A percentile compares a stretch with the other conserved stretches of the same genome.
Evolutionary conservation across 2,888 invertebrate species (phyloP).

Genomic region (Biston betularia): DNA sequence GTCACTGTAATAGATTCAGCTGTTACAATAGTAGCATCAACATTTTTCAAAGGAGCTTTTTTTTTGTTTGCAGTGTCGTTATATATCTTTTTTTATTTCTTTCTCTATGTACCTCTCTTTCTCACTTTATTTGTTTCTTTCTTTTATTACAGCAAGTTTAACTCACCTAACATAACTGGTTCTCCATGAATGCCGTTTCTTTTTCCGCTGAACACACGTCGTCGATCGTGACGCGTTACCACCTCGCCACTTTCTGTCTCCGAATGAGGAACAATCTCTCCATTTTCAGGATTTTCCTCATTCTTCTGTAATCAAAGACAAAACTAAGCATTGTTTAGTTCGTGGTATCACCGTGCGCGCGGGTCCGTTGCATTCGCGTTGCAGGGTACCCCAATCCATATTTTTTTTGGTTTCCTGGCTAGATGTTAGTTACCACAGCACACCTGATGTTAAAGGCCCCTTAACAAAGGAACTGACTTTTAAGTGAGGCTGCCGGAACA

Average conservation of each 20-base stretch:
- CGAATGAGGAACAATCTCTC: not conserved
- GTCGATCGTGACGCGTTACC: slow-evolving; percentile 13
- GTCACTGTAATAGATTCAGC: slow-evolving; percentile 31
- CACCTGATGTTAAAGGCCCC: too few species aligned
- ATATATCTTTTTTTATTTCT: not conserved
- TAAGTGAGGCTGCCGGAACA: too few species aligned
- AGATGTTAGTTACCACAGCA: too few species aligned
- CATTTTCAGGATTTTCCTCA: slow-evolving; percentile 1
- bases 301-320: slow-evolving; percentile 1
- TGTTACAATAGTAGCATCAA: slow-evolving; percentile 19
- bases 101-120: too few species aligned
- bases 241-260: slow-evolving; percentile 18
- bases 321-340: too few species aligned
- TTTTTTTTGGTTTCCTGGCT: too few species aligned
- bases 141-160: not conserved
- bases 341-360: too few species aligned
- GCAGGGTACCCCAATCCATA: too few species aligned
- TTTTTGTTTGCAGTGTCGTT: slow-evolving; percentile 23
- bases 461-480: too few species aligned
- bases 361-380: too few species aligned
- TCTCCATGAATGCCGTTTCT: slow-evolving; percentile 24
- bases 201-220: slow-evolving; percentile 21
- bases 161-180: slow-evolving; percentile 19
- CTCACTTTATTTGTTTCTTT: too few species aligned
- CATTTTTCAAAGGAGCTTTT: slow-evolving; percentile 30